phyloP scores from a whole-genome alignment of 2,888 invertebrate species.

The Cremastobaeus sp. region DNA sequence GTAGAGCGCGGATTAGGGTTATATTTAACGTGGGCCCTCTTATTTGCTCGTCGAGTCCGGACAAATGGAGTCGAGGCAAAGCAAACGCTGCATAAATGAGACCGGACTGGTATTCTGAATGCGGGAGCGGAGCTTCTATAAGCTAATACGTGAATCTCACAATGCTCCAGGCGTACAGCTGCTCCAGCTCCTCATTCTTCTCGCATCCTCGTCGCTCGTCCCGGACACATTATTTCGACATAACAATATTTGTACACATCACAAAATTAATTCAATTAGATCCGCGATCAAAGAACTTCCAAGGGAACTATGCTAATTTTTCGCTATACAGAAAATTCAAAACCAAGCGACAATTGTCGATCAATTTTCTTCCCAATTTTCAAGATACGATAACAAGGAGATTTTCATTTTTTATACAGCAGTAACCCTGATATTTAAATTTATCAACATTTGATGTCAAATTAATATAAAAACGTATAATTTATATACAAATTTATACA shows the following conservation, averaged over 20 bases:
- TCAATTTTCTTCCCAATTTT: no score
- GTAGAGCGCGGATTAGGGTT: conserved; percentile 52
- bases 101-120: conserved; percentile 42
- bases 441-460: no score
- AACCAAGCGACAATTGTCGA: no score
- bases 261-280: conserved; percentile 38
- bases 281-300: conserved; percentile 13
- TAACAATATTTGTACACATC: conserved; percentile 52
- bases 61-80: conserved; percentile 60
- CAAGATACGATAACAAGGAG: no score
- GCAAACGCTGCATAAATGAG: conserved; percentile 61
- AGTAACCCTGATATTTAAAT: no score
- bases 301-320: no score
- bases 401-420: no score
- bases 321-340: no score
- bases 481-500: no score
- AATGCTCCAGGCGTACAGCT: conserved; percentile 65
- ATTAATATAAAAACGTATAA: no score
- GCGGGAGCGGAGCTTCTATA: conserved; percentile 21
- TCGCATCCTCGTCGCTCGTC: conserved; percentile 25
- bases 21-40: conserved; percentile 46
- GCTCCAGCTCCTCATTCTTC: conserved; percentile 55
- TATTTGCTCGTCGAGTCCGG: conserved; percentile 50
- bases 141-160: conserved; percentile 68
- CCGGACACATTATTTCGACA: conserved; percentile 29